A percentile compares a stretch with the other conserved stretches of the same genome.
Evolutionary conservation across 2,797 vertebrate species (phyloP).

Genomic region (Tiaroga cobitis): DNA sequence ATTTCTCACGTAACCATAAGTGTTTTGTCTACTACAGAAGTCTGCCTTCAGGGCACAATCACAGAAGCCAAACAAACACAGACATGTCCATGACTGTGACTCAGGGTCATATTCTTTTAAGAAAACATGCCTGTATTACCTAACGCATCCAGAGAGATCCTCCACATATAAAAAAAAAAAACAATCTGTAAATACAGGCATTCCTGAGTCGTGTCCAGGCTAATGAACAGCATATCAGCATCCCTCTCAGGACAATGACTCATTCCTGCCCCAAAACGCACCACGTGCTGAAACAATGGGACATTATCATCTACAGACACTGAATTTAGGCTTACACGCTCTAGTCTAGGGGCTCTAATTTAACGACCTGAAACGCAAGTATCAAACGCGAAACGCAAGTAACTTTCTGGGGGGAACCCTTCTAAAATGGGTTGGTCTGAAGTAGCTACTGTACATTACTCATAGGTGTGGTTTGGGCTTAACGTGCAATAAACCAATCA

Average conservation of each 20-base stretch:
- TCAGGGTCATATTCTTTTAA: constrained; percentile 42
- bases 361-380: too few species aligned
- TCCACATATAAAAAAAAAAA: background rate
- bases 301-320: background rate
- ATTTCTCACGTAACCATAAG: background rate
- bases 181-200: background rate
- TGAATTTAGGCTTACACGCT: background rate
- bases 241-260: background rate
- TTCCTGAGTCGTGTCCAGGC: constrained; percentile 41
- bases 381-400: too few species aligned
- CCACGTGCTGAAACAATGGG: background rate
- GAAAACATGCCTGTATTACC: constrained; percentile 56
- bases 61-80: constrained; percentile 41
- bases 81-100: constrained; percentile 40
- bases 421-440: too few species aligned
- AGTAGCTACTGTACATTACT: too few species aligned
- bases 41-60: constrained; percentile 26
- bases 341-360: background rate
- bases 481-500: too few species aligned
- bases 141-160: constrained; percentile 46
- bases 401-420: too few species aligned
- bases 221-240: background rate
- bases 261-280: background rate
- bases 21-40: constrained; percentile 39
- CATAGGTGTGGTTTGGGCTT: too few species aligned